These are phyloP conservation scores for Oxyruncus cristatus DNA, from an alignment of 2,113 vertebrate genomes.

Conservation along the genomic window DNA sequence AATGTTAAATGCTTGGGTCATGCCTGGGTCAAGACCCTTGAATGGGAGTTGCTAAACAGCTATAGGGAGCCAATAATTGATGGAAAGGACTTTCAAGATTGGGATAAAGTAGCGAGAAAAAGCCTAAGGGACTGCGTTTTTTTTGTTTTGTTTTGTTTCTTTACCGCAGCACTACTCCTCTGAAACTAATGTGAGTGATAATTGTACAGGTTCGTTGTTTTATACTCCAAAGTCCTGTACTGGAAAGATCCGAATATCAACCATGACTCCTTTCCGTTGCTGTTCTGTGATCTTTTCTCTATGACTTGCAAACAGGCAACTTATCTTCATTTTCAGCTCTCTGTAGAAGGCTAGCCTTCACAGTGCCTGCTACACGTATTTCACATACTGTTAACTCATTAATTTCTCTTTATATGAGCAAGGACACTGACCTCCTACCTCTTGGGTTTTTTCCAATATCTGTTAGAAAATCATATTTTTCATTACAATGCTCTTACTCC, in stretches of 20 bases:
- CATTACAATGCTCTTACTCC: not conserved
- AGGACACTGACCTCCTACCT: not conserved
- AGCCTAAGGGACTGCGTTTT: fast-evolving
- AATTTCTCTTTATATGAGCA: not conserved
- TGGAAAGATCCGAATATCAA: not conserved
- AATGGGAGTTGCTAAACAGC: not conserved
- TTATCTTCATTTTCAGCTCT: not conserved
- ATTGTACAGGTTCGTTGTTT: not conserved
- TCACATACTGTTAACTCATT: not conserved
- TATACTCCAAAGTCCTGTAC: not conserved
- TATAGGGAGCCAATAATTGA: not conserved
- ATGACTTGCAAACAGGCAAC: not conserved
- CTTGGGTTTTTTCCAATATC: not conserved
- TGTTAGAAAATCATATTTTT: not conserved
- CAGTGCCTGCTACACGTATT: not conserved
- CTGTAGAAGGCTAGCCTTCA: not conserved
- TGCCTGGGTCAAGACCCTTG: not conserved
- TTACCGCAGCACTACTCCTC: not conserved
- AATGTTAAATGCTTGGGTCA: not conserved
- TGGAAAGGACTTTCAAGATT: not conserved
- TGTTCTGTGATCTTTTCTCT: fast-evolving
- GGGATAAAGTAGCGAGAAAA: not conserved
- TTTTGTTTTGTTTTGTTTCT: not conserved
- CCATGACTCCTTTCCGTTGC: not conserved
- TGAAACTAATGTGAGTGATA: not conserved